Base-by-base conservation (phyloP, 2,888 invertebrate genomes). In the Diplolepis rosae region DNA sequence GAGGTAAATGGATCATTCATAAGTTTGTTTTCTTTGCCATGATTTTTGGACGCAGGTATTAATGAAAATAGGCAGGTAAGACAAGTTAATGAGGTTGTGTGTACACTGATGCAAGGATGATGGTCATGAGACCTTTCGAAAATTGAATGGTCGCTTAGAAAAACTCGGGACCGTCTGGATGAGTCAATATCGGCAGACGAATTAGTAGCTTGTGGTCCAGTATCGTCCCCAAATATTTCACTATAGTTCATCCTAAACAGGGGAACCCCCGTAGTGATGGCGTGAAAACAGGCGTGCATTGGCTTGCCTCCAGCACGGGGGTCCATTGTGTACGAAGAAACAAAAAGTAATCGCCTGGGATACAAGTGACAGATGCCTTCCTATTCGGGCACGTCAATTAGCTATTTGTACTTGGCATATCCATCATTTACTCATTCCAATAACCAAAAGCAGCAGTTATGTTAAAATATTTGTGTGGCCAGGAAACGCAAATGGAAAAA, bases 201-300 rank as follows among this genome's bases (percentile, higher is more conserved):
- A 87, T 87, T 85, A 86, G 87, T 83, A 80, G 80, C 75, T 82
- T 83, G 85, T 78, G 84, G 86, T 85, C 79, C 83, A 82, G 85
- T 84, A 84, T 85, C 81, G 82, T 82, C 77, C 79, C 82, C 83
- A 79, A 84, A 85, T 86, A 83, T 82, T 81, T 78, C 82, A 72
- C 75, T 76, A 74, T 74, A 65, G 69, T 66, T 66, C 51, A 65
- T 75, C 77, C 74, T 77, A 77, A 72, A 22, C 74, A 72, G 79
- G 80, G 80, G 80, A 78, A 83, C 83, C 85, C 87, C 87, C 81
- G 75, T 72, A 77, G 86, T 72, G 87, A 79, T 73, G 76, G 80
- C 83, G 85, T 83, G 85, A 86, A 86, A 86, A 85, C 84, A 81
- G 22, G 18, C 81, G 48, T 76, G 69, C 74, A 69, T 61, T 72